These are phyloP conservation scores for Hippoglossus stenolepis DNA, from an alignment of 2,113 vertebrate genomes.

Conservation along the genomic window DNA sequence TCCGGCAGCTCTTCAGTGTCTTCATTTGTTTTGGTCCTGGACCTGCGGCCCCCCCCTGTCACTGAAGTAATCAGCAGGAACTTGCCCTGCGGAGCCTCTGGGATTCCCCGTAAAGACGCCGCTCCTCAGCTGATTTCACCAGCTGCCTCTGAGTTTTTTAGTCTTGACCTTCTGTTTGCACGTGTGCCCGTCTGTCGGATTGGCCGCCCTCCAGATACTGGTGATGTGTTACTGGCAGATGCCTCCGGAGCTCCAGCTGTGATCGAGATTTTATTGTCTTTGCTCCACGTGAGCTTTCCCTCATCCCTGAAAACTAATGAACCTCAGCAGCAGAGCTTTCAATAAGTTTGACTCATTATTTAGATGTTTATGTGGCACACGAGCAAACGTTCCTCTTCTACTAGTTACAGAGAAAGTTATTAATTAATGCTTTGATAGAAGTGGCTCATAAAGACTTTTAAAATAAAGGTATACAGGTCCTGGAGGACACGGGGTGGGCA, in stretches of 20 bases:
- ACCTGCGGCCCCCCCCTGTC: neutral
- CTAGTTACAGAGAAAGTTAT: neutral
- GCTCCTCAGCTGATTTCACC: slow-evolving; percentile 31
- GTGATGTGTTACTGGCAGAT: slow-evolving; percentile 40
- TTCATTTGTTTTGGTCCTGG: neutral
- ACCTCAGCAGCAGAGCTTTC: slow-evolving; percentile 3
- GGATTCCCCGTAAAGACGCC: neutral
- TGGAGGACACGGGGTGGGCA: slow-evolving; percentile 6
- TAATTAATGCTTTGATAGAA: neutral
- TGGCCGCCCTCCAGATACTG: slow-evolving; percentile 51
- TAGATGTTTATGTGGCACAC: neutral
- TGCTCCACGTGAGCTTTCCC: neutral
- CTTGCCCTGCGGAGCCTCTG: neutral
- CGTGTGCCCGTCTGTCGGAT: slow-evolving; percentile 22
- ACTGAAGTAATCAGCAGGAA: neutral
- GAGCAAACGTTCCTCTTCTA: neutral
- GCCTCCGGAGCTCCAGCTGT: slow-evolving; percentile 48
- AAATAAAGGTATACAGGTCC: slow-evolving; percentile 31
- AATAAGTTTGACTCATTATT: neutral
- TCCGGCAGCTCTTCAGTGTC: neutral
- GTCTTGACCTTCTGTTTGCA: slow-evolving; percentile 37
- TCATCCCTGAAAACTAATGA: slow-evolving; percentile 22
- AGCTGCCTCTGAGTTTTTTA: slow-evolving; percentile 25
- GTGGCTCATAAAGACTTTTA: slow-evolving; percentile 6
- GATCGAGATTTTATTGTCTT: slow-evolving; percentile 41